These are phyloP conservation scores for Falcaria lacertinaria DNA, from an alignment of 2,888 invertebrate species.

Conservation along the genomic window DNA sequence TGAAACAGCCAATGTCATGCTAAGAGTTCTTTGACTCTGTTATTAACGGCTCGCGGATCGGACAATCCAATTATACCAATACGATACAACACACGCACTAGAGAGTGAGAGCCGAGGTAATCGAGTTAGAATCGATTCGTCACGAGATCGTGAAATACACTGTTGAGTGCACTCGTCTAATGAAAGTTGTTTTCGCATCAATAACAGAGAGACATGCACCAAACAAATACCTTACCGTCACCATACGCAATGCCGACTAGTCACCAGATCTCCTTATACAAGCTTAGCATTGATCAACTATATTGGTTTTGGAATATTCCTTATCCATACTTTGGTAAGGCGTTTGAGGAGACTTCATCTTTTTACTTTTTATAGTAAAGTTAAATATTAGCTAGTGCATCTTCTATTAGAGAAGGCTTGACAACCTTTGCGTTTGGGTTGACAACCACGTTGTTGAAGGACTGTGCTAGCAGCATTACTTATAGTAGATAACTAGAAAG, in stretches of 20 bases:
- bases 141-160: conserved; percentile 30
- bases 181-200: background rate
- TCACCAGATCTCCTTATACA: too few species aligned
- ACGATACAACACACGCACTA: conserved; percentile 19
- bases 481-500: background rate
- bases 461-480: too few species aligned
- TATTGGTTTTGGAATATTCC: too few species aligned
- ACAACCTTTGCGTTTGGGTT: too few species aligned
- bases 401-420: too few species aligned
- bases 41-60: conserved; percentile 13
- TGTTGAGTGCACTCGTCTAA: background rate
- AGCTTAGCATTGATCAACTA: too few species aligned
- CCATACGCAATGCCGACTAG: too few species aligned
- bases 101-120: conserved; percentile 34
- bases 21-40: conserved; percentile 30
- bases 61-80: conserved; percentile 17
- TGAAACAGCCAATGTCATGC: conserved; percentile 24
- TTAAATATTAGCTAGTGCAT: too few species aligned
- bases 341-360: too few species aligned
- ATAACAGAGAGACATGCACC: background rate
- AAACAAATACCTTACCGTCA: background rate
- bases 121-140: conserved; percentile 56
- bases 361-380: too few species aligned
- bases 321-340: too few species aligned
- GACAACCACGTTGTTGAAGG: too few species aligned